Evolutionary conservation across 2,113 vertebrate genomes (phyloP).

Genomic region (Xerus inauris): DNA sequence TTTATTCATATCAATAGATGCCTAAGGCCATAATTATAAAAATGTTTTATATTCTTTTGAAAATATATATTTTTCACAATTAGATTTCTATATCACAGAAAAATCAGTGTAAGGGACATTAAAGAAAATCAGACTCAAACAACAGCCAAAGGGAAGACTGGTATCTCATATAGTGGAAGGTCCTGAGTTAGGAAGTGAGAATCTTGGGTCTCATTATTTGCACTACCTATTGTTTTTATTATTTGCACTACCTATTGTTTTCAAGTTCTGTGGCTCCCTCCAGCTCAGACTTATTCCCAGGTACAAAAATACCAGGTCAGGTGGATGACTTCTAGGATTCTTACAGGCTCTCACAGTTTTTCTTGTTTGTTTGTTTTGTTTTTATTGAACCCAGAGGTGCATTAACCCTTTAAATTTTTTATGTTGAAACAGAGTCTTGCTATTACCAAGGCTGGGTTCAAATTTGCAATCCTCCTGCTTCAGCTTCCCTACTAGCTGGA

Average conservation of each 20-base stretch:
- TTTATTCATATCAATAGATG: constrained; percentile 15
- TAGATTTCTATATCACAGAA: neutral
- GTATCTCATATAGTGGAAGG: neutral
- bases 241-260: neutral
- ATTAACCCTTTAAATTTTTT: neutral
- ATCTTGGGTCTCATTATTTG: neutral
- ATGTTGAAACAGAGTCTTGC: too few species aligned
- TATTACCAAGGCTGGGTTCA: too few species aligned
- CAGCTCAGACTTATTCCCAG: rapidly evolving
- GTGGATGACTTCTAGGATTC: neutral
- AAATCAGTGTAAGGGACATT: constrained; percentile 18
- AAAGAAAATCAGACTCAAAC: constrained; percentile 35
- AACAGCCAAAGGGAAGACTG: neutral
- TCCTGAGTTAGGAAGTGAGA: neutral
- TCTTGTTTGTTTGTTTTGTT: neutral
- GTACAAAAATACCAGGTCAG: neutral
- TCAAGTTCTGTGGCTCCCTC: rapidly evolving
- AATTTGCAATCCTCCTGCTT: neutral
- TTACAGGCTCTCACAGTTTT: neutral
- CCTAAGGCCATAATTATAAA: neutral
- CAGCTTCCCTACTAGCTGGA: neutral
- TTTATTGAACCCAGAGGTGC: neutral
- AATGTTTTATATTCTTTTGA: neutral
- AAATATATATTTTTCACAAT: constrained; percentile 34
- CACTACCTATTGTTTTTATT: rapidly evolving